Base-by-base conservation (phyloP, 2,797 vertebrate genomes). In the Tachyglossus aculeatus region DNA sequence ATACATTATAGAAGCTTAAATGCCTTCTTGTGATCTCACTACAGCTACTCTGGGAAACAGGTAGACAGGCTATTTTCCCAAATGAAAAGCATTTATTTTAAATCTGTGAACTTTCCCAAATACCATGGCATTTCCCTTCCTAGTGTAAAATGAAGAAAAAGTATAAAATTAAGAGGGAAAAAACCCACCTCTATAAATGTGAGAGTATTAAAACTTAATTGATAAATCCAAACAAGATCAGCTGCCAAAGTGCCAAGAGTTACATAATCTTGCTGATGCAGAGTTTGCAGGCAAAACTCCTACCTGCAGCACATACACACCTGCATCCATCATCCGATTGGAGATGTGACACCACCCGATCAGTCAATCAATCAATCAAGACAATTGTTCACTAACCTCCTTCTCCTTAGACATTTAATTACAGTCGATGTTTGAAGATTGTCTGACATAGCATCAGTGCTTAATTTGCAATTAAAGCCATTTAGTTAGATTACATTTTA, bases 161-260 rank as follows among this genome's bases (percentile, higher is more conserved):
- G 81, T 73, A 58, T 43, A 21, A 27, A 3, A 33, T 74, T 51
- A 18, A 67, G 22, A 71, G 15, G 4, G 15, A 12, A 19, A 74
- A 70, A 50, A 61, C 5, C 52, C 69, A 63, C 31, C 31, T 43
- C 29, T 66, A 43, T 40, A 57, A 38, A 70, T 78, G 45, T 61
- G 71, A 69, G 66, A 65, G 24, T 55, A 61, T 67, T 73, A 82
- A 81, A 62, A 61, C 81, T 78, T 81, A 88, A 88, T 88, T 81
- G 64, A 66, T 82, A 79, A 50, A 16, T 38, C 67, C 87, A 91
- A 87, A 89, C 66, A 86, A 50, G 75, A 69, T 83, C 8, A 56
- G 41, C 34, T 72, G 52, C 67, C 77, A 51, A 56, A 73, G 7
- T 75, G 61, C 71, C 78, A 80, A 6, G 62, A 39, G 55, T 66